Percentiles rank a stretch among this genome's conserved stretches.
Conservation (phyloP, 2,888 invertebrate genomes). For the Brassicogethes aeneus region DNA sequence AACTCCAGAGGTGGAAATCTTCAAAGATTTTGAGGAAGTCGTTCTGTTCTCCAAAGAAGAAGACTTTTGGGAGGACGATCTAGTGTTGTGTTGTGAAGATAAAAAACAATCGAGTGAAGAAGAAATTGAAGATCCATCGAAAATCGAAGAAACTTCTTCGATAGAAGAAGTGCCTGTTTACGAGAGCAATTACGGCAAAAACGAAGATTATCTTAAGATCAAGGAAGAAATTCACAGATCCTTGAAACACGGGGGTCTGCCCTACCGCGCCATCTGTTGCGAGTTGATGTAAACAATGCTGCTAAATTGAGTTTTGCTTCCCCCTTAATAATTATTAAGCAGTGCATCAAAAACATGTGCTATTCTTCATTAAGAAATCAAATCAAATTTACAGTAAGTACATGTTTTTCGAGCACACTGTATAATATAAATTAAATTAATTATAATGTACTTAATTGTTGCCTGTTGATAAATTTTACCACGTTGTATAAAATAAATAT, state of each 20-base stretch:
- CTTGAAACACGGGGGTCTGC: conserved; percentile 29
- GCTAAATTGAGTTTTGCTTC: no score
- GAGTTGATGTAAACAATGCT: conserved; percentile 32
- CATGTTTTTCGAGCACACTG: no score
- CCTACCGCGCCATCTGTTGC: conserved; percentile 39
- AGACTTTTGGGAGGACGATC: conserved; percentile 39
- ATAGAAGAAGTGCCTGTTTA: conserved; percentile 30
- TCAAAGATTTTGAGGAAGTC: conserved; percentile 22
- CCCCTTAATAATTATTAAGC: no score
- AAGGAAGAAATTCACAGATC: conserved; percentile 26
- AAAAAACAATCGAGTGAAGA: conserved; percentile 3
- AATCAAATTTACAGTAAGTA: no score
- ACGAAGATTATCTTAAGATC: conserved; percentile 34
- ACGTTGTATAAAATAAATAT: no score
- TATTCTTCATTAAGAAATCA: no score
- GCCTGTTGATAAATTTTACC: no score
- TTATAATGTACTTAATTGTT: no score
- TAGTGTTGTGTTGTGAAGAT: conserved; percentile 7
- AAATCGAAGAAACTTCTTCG: no score
- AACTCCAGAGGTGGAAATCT: conserved; percentile 38
- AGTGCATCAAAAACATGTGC: no score
- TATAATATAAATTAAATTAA: no score
- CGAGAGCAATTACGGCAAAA: conserved; percentile 38
- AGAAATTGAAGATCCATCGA: conserved; percentile 17
- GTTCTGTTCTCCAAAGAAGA: conserved; percentile 6